Evolutionary conservation across 2,797 vertebrate species (phyloP).

Genomic region (Phrynocephalus forsythii): DNA sequence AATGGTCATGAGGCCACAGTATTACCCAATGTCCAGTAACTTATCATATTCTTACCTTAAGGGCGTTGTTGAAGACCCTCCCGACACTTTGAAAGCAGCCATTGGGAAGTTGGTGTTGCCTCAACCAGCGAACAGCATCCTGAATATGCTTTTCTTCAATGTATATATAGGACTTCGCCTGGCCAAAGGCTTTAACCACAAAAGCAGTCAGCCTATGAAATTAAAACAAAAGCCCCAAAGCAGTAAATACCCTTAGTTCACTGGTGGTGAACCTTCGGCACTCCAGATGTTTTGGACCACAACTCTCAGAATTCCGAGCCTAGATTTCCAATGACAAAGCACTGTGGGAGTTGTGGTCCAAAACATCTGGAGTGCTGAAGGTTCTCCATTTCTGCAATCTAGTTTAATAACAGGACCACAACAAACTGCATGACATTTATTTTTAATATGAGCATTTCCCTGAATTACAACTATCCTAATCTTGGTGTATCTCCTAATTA

Average conservation of each 20-base stretch:
- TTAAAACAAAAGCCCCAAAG: not conserved
- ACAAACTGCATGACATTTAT: not conserved
- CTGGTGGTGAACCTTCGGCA: too few species aligned
- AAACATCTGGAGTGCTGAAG: too few species aligned
- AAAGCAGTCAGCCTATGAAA: conserved; percentile 86
- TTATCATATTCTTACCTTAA: conserved; percentile 76
- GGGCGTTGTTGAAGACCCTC: conserved; percentile 82
- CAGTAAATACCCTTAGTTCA: not conserved
- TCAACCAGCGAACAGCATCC: conserved; percentile 78
- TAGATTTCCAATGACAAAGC: too few species aligned
- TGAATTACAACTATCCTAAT: not conserved
- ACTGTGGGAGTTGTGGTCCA: too few species aligned
- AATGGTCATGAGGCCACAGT: not conserved
- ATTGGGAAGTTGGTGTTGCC: conserved; percentile 62
- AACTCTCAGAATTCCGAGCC: too few species aligned
- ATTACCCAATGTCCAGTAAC: too few species aligned
- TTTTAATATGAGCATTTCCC: not conserved
- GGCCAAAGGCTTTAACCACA: conserved; percentile 85
- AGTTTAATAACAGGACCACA: not conserved
- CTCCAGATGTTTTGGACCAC: too few species aligned
- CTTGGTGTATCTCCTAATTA: not conserved
- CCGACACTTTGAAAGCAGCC: conserved; percentile 86
- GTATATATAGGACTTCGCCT: conserved; percentile 80
- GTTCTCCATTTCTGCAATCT: too few species aligned
- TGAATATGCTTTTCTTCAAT: conserved; percentile 72